phyloP scores from a whole-genome alignment of 2,113 vertebrate genomes.

The Columba janthina region DNA sequence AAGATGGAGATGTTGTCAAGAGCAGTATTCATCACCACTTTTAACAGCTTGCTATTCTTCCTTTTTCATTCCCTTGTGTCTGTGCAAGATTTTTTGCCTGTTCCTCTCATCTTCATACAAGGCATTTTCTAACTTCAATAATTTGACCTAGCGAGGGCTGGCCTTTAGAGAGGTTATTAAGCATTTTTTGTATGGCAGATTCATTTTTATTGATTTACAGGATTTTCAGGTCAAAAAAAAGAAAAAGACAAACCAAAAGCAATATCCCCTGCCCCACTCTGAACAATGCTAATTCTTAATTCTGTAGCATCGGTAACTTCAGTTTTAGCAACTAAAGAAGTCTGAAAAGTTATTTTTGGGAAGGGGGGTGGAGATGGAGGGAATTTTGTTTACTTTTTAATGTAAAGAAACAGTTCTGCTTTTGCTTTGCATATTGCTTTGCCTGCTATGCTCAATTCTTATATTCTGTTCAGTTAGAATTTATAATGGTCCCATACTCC shows the following conservation, averaged over 20 bases:
- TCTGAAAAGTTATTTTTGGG: neutral
- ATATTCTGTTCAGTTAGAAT: neutral
- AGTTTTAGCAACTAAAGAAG: neutral
- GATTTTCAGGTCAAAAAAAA: neutral
- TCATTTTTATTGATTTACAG: neutral
- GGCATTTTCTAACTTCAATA: neutral
- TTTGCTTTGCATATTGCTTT: neutral
- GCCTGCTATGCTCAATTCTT: neutral
- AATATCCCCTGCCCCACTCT: neutral
- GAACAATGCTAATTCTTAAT: neutral
- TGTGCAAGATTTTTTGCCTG: neutral
- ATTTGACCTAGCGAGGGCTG: neutral
- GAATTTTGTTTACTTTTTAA: neutral
- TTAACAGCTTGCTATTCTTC: neutral
- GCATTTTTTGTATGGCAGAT: neutral
- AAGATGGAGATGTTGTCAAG: neutral
- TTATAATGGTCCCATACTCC: neutral
- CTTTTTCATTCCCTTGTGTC: neutral
- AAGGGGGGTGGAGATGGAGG: fast-evolving
- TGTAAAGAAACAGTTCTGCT: neutral
- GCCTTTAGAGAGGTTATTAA: neutral
- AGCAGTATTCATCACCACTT: neutral
- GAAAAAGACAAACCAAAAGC: neutral
- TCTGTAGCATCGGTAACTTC: neutral
- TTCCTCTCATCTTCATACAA: neutral